These are phyloP conservation scores for Neostethus bicornis DNA, from an alignment of 2,797 vertebrate genomes.

Conservation along the genomic window DNA sequence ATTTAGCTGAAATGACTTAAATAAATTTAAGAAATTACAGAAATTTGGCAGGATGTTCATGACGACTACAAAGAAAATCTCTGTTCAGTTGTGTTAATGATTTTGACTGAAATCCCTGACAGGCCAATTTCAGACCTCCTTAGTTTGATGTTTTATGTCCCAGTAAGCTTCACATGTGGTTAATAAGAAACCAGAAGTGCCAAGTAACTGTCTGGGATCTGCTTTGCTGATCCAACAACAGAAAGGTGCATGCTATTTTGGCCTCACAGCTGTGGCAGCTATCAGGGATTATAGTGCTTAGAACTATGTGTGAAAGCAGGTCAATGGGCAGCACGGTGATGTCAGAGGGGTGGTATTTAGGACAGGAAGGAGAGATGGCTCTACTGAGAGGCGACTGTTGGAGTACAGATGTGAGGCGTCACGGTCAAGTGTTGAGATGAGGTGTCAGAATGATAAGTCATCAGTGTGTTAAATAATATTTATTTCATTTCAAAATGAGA, in stretches of 20 bases:
- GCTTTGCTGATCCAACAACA: conserved; percentile 61
- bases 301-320: conserved; percentile 76
- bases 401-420: conserved; percentile 42
- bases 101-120: conserved; percentile 4
- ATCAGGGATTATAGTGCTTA: conserved; percentile 66
- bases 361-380: conserved; percentile 49
- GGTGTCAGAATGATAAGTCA: conserved; percentile 30
- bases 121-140: conserved; percentile 11
- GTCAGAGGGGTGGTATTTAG: conserved; percentile 69
- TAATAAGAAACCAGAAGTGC: conserved; percentile 50
- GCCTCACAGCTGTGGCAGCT: conserved; percentile 69
- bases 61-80: background rate
- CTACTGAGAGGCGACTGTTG: conserved; percentile 25
- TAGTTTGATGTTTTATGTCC: background rate
- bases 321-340: conserved; percentile 63
- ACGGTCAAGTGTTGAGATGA: conserved; percentile 42
- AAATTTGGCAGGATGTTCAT: background rate
- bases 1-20: background rate
- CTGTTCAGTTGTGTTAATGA: background rate
- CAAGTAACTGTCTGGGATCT: conserved; percentile 61
- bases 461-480: background rate
- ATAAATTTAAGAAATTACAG: conserved; percentile 3
- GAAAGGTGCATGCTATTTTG: conserved; percentile 70
- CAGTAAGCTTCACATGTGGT: conserved; percentile 9
- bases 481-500: background rate